These are phyloP conservation scores for Numenius arquata DNA, from an alignment of 2,113 vertebrate genomes.

Conservation along the genomic window DNA sequence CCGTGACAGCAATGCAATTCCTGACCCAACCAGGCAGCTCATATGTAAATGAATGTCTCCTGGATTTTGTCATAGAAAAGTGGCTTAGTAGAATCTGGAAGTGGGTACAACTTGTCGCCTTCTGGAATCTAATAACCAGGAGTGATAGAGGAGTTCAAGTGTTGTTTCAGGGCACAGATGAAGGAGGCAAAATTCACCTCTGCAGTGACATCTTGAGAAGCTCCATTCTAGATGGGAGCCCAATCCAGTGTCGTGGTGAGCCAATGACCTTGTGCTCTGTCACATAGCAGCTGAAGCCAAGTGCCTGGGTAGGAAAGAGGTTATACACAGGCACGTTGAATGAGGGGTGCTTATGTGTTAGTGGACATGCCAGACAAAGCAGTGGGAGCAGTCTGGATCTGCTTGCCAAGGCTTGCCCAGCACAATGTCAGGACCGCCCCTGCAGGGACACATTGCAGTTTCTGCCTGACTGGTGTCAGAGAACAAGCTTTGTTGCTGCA, in stretches of 20 bases:
- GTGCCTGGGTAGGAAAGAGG: background rate
- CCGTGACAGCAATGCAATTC: background rate
- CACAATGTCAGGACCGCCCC: background rate
- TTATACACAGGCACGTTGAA: background rate
- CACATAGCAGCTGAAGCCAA: background rate
- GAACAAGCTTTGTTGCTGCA: background rate
- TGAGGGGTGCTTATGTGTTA: background rate
- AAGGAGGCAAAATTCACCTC: background rate
- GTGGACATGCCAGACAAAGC: background rate
- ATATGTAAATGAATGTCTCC: background rate
- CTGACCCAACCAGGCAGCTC: background rate
- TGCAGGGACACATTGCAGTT: background rate
- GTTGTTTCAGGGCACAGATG: background rate
- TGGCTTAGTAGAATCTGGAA: background rate
- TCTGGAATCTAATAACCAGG: background rate
- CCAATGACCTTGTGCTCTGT: background rate
- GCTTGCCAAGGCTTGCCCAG: background rate
- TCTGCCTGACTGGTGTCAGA: background rate
- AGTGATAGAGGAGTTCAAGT: accelerated
- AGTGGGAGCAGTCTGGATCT: background rate
- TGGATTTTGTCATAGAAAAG: background rate
- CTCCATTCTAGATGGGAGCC: background rate
- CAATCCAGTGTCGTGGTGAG: accelerated
- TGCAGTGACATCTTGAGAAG: background rate
- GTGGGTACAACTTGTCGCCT: background rate